Evolutionary conservation across 2,797 vertebrate species (phyloP).

Genomic region (Rhabdophis nuchalis): DNA sequence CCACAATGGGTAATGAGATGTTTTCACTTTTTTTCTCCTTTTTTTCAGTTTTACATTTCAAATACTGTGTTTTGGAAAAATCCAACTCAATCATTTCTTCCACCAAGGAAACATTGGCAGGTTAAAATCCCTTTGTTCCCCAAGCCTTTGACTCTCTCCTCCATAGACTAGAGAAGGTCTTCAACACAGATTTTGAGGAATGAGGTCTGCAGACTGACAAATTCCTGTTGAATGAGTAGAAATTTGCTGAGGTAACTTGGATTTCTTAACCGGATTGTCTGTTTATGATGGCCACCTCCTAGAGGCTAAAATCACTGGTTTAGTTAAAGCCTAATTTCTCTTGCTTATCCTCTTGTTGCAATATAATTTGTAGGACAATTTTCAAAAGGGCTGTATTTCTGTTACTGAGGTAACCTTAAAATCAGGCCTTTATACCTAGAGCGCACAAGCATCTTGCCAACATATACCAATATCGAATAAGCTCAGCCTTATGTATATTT

Average conservation of each 20-base stretch:
- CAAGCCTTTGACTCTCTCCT: too few species aligned
- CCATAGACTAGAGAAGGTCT: too few species aligned
- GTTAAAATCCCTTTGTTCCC: neutral
- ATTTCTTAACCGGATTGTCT: neutral
- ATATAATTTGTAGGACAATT: slow-evolving; percentile 31
- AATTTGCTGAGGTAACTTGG: neutral
- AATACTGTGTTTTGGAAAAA: neutral
- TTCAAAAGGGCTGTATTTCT: slow-evolving; percentile 33
- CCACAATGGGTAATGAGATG: neutral
- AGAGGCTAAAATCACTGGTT: slow-evolving; percentile 40
- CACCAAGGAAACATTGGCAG: neutral
- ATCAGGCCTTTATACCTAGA: neutral
- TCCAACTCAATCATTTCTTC: neutral
- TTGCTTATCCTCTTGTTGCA: neutral
- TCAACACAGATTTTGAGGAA: neutral
- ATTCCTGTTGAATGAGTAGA: neutral
- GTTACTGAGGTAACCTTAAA: slow-evolving; percentile 40
- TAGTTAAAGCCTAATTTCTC: slow-evolving; percentile 10
- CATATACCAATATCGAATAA: neutral
- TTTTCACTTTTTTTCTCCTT: neutral
- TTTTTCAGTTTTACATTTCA: neutral
- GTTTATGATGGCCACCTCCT: slow-evolving; percentile 40
- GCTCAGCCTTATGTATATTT: neutral
- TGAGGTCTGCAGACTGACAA: neutral
- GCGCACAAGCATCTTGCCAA: slow-evolving; percentile 21